Evolutionary conservation across 2,113 vertebrate genomes (phyloP).

Genomic region (Caranx melampygus): DNA sequence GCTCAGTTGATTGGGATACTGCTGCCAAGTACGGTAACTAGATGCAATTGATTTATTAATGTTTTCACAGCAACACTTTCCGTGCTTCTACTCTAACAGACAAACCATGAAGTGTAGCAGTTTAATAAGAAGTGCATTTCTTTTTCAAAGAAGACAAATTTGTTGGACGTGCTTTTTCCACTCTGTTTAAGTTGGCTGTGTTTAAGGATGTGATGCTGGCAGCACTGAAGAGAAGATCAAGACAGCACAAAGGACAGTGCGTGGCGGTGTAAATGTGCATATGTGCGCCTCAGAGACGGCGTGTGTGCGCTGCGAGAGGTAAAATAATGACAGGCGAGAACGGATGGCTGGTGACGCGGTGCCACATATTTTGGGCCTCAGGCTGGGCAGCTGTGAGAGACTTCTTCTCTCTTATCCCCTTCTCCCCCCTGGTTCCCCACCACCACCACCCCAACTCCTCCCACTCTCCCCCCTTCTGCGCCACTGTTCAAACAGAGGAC

Average conservation of each 20-base stretch:
- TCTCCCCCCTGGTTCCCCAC: background rate
- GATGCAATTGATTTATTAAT: background rate
- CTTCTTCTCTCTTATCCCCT: conserved; percentile 48
- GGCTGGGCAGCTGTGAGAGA: conserved; percentile 74
- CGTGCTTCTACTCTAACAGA: background rate
- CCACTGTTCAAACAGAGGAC: conserved; percentile 77
- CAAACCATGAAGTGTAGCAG: conserved; percentile 6
- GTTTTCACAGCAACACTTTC: background rate
- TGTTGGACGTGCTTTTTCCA: conserved; percentile 13
- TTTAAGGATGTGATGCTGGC: conserved; percentile 44
- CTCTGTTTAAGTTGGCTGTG: conserved; percentile 38
- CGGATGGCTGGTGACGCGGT: conserved; percentile 62
- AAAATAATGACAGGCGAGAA: conserved; percentile 73
- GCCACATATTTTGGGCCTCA: conserved; percentile 69
- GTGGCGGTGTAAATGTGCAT: conserved; percentile 38
- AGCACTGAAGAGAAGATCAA: conserved; percentile 61
- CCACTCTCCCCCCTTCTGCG: conserved; percentile 1
- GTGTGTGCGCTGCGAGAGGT: conserved; percentile 65
- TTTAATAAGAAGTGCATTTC: conserved; percentile 14
- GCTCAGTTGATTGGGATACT: background rate
- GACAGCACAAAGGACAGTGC: conserved; percentile 36
- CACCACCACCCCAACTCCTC: background rate
- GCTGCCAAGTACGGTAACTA: background rate
- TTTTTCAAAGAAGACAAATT: background rate
- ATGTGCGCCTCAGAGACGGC: conserved; percentile 41